Evolutionary conservation across 2,888 invertebrate species (phyloP), one percentile per base, ranked within the genome.

Genomic region (Onchidella celtica): DNA sequence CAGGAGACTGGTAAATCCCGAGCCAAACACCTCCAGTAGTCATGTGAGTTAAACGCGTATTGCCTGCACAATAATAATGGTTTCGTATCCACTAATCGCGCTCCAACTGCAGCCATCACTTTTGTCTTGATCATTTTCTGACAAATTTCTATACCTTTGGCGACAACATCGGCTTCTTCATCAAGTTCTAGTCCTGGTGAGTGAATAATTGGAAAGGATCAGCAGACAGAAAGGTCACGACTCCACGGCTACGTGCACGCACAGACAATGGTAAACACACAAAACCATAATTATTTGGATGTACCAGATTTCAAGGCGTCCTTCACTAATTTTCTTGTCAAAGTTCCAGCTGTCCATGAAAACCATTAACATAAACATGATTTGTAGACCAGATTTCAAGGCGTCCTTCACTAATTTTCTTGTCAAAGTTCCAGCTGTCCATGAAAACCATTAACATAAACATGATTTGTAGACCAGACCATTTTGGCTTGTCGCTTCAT

Each of bases 21-120:
- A n/a, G 89, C 63, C 21, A 87, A 59, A 65, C 88, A 89, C 32
- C 83, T 86, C 85, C 87, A 87, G 77, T 77, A 77, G 21, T 27
- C n/a, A 2, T 21, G n/a, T 6, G 57, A 57, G 11, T 57, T 57
- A 57, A 57, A 29, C 34, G 14, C 34, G 32, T 73, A 57, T 32
- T 29, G 17, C 24, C 29, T 57, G 24, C 73, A 73, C 57, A 73
- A 6, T 9, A 11, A 9, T 9, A 40, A 3, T 6, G 40, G 40
- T 24, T 36, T 38, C 3, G 24, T 40, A 9, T 70, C 70, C 24
- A 11, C 24, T 21, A 70, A 40, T 27, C 11, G 21, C 3, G 70
- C 24, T 21, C 70, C 70, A 32, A 70, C 27, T 3, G 11, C 21
- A 6, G 38, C 40, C 70, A 70, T 70, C 11, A 27, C 24, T 9